A percentile compares a stretch with the other conserved stretches of the same genome.
Conservation (phyloP, 2,113 vertebrate genomes). For the Burhinus bistriatus region DNA sequence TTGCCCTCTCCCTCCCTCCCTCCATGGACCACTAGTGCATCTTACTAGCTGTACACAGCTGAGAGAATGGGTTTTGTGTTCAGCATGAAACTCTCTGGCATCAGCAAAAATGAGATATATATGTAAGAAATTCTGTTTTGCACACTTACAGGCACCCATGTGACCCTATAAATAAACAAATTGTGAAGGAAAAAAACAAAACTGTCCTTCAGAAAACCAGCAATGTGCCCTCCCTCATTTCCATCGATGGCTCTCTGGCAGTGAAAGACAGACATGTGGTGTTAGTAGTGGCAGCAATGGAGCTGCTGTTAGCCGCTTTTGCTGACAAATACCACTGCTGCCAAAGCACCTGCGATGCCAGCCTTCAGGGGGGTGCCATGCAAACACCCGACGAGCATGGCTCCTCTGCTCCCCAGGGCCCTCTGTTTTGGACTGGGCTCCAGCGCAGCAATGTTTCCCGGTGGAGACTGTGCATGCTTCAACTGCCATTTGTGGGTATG, state of each 20-base stretch:
- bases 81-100: not conserved
- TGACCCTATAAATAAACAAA: not conserved
- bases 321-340: not conserved
- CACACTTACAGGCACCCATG: not conserved
- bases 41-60: not conserved
- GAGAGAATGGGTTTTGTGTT: not conserved
- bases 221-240: not conserved
- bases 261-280: not conserved
- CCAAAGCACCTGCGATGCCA: not conserved
- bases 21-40: not conserved
- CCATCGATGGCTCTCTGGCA: not conserved
- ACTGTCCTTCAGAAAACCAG: not conserved
- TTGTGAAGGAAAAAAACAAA: not conserved
- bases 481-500: not conserved
- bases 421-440: not conserved
- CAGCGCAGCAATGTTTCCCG: not conserved
- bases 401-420: not conserved
- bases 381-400: fast-evolving
- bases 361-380: not conserved
- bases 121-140: not conserved
- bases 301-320: not conserved
- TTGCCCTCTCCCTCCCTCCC: not conserved
- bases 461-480: not conserved
- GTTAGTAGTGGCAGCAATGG: not conserved
- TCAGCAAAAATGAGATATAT: not conserved